Percentiles rank a stretch among this genome's conserved stretches.
phyloP scores from a whole-genome alignment of 2,888 invertebrate genomes.

The Athripsodes cinereus region DNA sequence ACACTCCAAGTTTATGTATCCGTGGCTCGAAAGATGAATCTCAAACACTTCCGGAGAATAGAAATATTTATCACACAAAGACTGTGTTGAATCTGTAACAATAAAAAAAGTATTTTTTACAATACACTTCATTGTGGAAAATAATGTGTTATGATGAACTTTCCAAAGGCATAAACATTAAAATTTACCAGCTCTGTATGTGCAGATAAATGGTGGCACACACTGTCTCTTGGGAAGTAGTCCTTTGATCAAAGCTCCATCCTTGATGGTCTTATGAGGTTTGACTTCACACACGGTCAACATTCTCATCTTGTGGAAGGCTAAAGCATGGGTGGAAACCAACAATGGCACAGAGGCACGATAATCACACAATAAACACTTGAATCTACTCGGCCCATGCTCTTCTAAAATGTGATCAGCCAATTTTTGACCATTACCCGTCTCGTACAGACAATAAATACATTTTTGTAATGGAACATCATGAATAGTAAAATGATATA shows the following conservation, averaged over 20 bases:
- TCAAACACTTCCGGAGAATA: conserved; percentile 35
- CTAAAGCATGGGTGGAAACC: conserved; percentile 53
- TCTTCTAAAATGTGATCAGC: conserved; percentile 55
- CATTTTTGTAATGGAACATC: conserved; percentile 35
- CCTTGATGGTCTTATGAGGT: conserved; percentile 26
- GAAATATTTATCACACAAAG: conserved; percentile 33
- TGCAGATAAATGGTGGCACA: conserved; percentile 5
- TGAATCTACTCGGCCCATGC: conserved; percentile 56
- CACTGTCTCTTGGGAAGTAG: conserved; percentile 13
- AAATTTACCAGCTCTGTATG: not conserved
- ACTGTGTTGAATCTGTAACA: too few relatives aligned
- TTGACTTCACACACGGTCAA: conserved; percentile 31
- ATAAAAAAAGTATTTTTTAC: too few relatives aligned
- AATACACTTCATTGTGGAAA: too few relatives aligned
- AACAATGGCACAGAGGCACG: conserved; percentile 54
- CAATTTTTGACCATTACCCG: conserved; percentile 40
- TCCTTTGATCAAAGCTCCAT: conserved; percentile 9
- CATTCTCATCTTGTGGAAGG: conserved; percentile 34
- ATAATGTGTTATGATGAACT: too few relatives aligned
- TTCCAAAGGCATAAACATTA: too few relatives aligned
- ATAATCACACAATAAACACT: conserved; percentile 64
- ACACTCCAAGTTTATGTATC: not conserved
- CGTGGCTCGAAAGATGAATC: conserved; percentile 30
- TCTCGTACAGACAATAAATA: conserved; percentile 50
- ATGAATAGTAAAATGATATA: not conserved